Base-by-base conservation (phyloP, 2,113 vertebrate genomes). In the Lasiurus cinereus region DNA sequence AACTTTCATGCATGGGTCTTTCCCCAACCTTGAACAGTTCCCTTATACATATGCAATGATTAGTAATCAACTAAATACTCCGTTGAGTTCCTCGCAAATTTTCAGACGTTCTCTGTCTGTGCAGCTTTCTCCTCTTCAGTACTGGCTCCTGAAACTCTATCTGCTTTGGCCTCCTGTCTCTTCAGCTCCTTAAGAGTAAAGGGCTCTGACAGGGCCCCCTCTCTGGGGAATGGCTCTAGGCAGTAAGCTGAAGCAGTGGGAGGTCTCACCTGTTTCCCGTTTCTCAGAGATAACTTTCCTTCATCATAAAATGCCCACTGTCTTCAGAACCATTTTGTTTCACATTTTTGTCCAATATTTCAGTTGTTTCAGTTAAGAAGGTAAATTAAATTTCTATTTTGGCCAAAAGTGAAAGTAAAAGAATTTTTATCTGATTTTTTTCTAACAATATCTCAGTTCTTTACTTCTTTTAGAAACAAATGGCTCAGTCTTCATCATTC, bases 391-490 rank as follows among this genome's bases (percentile, higher is more conserved):
- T 39, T 5, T 91, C 54, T 8, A 31, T 21, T 48, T 66, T 74
- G 6, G 12, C n/a, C 24, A 83, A 29, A 83, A 50, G 46, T 74
- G 24, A 13, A 83, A 91, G 31, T 14, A 43, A 50, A 50, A 73
- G 16, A 74, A 50, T 62, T 83, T 73, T 50, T 83, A 83, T 83
- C 16, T 50, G 8, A 82, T 39, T 62, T 31, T 83, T 83, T 50
- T 14, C 89, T 64, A 74, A 48, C 12, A 36, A 83, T 50, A 73
- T 8, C 52, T 83, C 31, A 29, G 3, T 48, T 73, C 39, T 48
- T 62, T 59, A 82, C 11, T 72, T 83, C 52, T 83, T 83, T 83
- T 73, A 91, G 22, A 64, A 48, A 83, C 31, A 50, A 91, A 83
- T 62, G 64, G n/a, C 12, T 91, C 22, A 22, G 21, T 50, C 78